Evolutionary conservation across 1,140 invertebrate species (phyloP).

Genomic region (Pantala flavescens): DNA sequence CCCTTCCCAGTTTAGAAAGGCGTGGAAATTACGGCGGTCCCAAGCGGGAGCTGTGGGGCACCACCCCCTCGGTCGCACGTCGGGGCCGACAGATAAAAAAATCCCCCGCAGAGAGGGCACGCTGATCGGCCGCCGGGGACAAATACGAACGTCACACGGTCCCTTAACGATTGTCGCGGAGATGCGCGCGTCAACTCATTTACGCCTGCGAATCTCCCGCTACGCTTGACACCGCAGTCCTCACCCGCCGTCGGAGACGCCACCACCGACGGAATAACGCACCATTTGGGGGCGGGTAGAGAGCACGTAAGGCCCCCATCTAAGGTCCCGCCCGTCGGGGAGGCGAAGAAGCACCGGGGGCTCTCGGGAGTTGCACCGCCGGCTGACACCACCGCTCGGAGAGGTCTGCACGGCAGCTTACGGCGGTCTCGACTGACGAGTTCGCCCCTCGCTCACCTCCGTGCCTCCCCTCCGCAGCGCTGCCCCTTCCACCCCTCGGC

Average conservation of each 20-base stretch:
- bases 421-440: neutral
- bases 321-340: neutral
- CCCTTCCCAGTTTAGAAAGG: too few relatives aligned
- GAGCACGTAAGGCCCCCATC: neutral
- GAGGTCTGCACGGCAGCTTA: neutral
- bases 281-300: neutral
- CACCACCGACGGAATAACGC: neutral
- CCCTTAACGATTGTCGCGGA: neutral
- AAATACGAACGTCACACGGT: too few relatives aligned
- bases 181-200: neutral
- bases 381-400: neutral
- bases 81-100: too few relatives aligned
- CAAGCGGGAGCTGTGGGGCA: too few relatives aligned
- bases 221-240: neutral
- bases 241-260: constrained; percentile 4
- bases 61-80: too few relatives aligned
- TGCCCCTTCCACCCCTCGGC: neutral
- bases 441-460: neutral
- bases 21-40: too few relatives aligned
- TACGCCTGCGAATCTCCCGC: neutral
- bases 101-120: too few relatives aligned
- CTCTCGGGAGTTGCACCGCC: neutral
- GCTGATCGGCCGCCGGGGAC: too few relatives aligned
- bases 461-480: neutral
- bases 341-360: neutral